Conservation (phyloP, 2,888 invertebrate species). For the Keiferia lycopersicella region DNA sequence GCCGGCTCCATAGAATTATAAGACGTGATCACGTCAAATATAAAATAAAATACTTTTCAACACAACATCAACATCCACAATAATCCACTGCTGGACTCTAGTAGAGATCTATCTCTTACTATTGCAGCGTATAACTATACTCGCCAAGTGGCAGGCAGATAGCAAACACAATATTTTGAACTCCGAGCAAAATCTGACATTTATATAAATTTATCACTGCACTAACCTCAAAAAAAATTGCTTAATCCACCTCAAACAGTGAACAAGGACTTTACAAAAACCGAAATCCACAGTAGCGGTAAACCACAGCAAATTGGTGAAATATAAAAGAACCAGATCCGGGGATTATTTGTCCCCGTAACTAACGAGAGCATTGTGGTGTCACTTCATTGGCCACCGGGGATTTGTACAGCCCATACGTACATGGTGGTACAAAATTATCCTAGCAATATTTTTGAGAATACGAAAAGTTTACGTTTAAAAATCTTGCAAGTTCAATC, state of each 20-base stretch:
- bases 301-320: background rate
- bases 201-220: background rate
- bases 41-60: no score
- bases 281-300: background rate
- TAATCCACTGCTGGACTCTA: no score
- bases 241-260: background rate
- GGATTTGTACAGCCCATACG: background rate
- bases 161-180: no score
- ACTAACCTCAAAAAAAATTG: background rate
- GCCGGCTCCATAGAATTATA: no score
- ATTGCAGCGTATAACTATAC: no score
- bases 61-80: no score
- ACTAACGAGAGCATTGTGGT: constrained; percentile 14
- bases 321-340: constrained; percentile 8
- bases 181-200: background rate
- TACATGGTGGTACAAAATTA: constrained; percentile 4
- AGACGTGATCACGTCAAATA: no score
- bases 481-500: no score
- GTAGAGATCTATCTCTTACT: no score
- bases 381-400: constrained; percentile 17
- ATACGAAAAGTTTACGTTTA: no score
- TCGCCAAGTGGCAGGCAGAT: no score
- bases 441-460: background rate
- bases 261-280: background rate
- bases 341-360: background rate